These are phyloP conservation scores for Clytia hemisphaerica DNA, from an alignment of 30 jellyfish, hydroid and myxozoan genomes.

Conservation along the genomic window DNA sequence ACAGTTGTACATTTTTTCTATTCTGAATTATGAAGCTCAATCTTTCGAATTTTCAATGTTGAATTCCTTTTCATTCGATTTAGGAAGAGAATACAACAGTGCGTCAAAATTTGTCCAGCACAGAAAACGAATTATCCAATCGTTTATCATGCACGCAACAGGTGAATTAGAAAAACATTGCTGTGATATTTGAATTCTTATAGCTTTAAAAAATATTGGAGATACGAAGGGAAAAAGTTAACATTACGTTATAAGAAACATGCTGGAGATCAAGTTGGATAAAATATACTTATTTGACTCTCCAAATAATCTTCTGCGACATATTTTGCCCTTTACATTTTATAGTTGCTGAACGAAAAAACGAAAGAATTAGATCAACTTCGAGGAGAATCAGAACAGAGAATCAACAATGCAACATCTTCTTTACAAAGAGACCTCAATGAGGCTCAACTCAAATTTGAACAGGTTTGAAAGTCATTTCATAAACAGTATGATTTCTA, in stretches of 20 bases:
- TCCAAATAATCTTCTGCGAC: not conserved
- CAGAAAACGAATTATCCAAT: slow-evolving; percentile 47
- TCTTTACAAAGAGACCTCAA: not conserved
- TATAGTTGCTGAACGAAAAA: not conserved
- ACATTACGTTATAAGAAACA: no score
- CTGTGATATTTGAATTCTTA: no score
- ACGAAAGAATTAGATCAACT: not conserved
- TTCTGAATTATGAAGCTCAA: no score
- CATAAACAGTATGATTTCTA: no score
- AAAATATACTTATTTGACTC: not conserved
- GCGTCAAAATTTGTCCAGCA: slow-evolving; percentile 22
- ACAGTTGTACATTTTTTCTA: no score
- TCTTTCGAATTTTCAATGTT: no score
- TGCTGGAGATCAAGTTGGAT: no score
- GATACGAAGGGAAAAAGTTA: no score
- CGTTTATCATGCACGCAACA: slow-evolving; percentile 40
- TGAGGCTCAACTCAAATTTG: no score
- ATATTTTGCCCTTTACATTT: not conserved
- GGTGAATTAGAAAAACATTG: slow-evolving; percentile 17
- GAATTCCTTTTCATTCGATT: no score
- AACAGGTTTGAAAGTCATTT: no score
- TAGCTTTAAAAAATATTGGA: no score
- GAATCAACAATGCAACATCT: not conserved
- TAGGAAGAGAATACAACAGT: slow-evolving; percentile 48
- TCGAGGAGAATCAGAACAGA: not conserved